Conservation (phyloP, 2,888 invertebrate species). For the Terebella lapidaria region DNA sequence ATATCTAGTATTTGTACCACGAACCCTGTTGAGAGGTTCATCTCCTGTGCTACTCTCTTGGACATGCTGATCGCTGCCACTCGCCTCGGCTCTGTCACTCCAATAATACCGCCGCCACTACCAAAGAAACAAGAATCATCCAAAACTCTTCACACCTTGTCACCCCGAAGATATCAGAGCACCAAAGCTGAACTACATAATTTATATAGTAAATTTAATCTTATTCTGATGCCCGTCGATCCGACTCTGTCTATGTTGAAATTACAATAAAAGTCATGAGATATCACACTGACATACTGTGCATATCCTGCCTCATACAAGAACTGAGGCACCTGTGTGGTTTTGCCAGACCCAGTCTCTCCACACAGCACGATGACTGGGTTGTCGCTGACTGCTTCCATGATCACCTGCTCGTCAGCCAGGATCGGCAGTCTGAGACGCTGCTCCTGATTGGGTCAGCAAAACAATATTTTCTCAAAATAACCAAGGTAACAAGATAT, state of each 20-base stretch:
- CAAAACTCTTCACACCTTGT: too few species aligned
- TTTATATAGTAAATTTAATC: too few species aligned
- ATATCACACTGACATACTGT: constrained; percentile 14
- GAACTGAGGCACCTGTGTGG: constrained; percentile 98
- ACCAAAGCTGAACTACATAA: too few species aligned
- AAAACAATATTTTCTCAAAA: neutral
- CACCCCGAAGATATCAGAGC: too few species aligned
- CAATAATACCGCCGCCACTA: constrained; percentile 69
- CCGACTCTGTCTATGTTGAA: too few species aligned
- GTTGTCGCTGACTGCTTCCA: constrained; percentile 92
- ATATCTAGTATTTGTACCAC: constrained; percentile 1
- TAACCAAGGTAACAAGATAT: neutral
- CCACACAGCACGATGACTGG: constrained; percentile 67
- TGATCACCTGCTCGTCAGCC: constrained; percentile 83
- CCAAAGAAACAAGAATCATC: too few species aligned
- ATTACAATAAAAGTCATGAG: too few species aligned
- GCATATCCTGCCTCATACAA: constrained; percentile 95
- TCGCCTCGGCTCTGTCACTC: constrained; percentile 92
- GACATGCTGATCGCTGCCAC: constrained; percentile 98
- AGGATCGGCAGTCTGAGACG: constrained; percentile 68
- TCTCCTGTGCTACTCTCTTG: constrained; percentile 80
- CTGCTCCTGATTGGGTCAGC: constrained; percentile 56
- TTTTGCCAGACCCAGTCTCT: constrained; percentile 95
- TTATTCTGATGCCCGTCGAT: too few species aligned
- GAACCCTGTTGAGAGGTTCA: constrained; percentile 64